phyloP scores from a whole-genome alignment of 1,140 invertebrate genomes.

The Bombus impatiens region DNA sequence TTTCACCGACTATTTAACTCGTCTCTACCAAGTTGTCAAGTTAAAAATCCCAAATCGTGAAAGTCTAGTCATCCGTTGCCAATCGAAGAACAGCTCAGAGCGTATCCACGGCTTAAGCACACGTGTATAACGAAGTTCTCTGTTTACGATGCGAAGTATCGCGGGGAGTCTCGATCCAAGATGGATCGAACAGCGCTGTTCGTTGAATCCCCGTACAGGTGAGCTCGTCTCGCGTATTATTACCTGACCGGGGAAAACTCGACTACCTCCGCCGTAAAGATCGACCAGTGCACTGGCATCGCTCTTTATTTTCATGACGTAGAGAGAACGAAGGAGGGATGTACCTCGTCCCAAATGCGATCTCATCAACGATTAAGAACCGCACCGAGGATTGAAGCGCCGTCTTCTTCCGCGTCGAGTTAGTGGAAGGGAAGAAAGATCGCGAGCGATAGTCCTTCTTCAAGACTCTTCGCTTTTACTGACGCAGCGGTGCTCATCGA shows the following conservation, averaged over 20 bases:
- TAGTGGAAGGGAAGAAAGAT: slow-evolving; percentile 34
- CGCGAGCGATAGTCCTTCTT: slow-evolving; percentile 18
- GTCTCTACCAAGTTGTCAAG: too few relatives aligned
- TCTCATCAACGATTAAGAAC: slow-evolving; percentile 67
- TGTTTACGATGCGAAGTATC: too few relatives aligned
- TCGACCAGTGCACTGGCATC: slow-evolving; percentile 17
- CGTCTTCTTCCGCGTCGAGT: slow-evolving; percentile 14
- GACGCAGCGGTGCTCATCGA: slow-evolving; percentile 24
- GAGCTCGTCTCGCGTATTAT: too few relatives aligned
- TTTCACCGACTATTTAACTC: too few relatives aligned
- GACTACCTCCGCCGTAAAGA: slow-evolving; percentile 39
- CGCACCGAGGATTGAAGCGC: slow-evolving; percentile 6
- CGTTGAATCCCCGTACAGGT: too few relatives aligned
- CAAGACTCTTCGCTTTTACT: slow-evolving; percentile 34
- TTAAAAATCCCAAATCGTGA: too few relatives aligned
- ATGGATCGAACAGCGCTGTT: too few relatives aligned
- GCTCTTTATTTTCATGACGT: slow-evolving; percentile 39
- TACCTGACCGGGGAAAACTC: neutral
- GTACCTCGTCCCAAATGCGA: slow-evolving; percentile 18
- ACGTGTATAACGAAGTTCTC: too few relatives aligned
- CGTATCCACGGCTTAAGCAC: too few relatives aligned
- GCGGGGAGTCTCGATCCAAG: too few relatives aligned
- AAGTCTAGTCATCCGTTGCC: too few relatives aligned
- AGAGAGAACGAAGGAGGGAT: neutral
- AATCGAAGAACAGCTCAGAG: too few relatives aligned